Percentiles rank a stretch among this genome's conserved stretches.
Evolutionary conservation across 30 jellyfish, hydroid and myxozoan species (phyloP).

Genomic region (Cassiopea andromeda): DNA sequence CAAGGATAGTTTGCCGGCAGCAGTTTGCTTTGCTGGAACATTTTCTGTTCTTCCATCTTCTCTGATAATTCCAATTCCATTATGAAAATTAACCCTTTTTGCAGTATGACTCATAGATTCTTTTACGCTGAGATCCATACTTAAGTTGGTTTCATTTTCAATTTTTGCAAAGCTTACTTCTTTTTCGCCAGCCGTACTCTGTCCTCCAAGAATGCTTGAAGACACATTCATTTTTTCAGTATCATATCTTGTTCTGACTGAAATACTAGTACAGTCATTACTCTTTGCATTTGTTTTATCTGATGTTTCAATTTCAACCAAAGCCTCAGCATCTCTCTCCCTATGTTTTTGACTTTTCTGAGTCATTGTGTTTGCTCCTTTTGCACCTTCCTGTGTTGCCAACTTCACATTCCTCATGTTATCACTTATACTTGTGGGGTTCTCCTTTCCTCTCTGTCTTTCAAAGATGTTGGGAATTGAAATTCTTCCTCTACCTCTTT

Average conservation of each 20-base stretch:
- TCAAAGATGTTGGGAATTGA: constrained; percentile 39
- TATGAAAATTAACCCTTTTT: constrained; percentile 40
- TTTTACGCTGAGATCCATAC: background rate
- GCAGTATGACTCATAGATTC: background rate
- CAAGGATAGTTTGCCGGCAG: constrained; percentile 34
- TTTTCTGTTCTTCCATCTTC: constrained; percentile 3
- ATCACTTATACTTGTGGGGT: background rate
- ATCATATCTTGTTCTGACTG: background rate
- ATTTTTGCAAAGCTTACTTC: too few species aligned
- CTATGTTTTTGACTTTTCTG: too few species aligned
- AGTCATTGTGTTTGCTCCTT: background rate
- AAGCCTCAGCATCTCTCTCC: too few species aligned
- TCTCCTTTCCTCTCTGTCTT: background rate
- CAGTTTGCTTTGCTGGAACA: background rate
- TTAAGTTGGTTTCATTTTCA: background rate
- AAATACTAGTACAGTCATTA: background rate
- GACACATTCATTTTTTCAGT: background rate
- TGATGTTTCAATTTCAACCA: too few species aligned
- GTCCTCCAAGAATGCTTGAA: background rate
- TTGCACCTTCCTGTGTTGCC: background rate
- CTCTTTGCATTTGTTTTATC: background rate
- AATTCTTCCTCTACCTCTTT: constrained; percentile 9
- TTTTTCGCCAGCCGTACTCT: background rate
- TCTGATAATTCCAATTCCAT: constrained; percentile 25
- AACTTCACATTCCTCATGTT: background rate